Conservation (phyloP, 2,888 invertebrate species). For the Tineola bisselliella region DNA sequence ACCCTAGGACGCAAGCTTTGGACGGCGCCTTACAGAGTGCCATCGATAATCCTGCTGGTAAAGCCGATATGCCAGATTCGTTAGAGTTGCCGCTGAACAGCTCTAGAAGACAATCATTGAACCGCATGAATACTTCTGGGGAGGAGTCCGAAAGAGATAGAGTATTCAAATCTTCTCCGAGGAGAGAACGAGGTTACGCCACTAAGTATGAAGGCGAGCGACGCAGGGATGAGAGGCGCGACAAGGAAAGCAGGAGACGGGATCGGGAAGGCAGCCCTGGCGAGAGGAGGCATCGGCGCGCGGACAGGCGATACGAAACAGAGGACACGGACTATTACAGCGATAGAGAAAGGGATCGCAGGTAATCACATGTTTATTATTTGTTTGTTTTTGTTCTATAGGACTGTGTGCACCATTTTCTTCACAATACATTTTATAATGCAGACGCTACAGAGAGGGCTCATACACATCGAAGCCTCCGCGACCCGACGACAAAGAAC, state of each 20-base stretch:
- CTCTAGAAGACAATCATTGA: conserved; percentile 39
- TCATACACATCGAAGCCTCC: conserved; percentile 54
- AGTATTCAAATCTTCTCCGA: conserved; percentile 42
- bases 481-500: conserved; percentile 48
- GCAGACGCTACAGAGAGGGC: conserved; percentile 60
- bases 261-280: conserved; percentile 36
- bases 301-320: conserved; percentile 61
- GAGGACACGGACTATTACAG: conserved; percentile 77
- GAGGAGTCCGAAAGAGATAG: conserved; percentile 57
- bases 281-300: conserved; percentile 22
- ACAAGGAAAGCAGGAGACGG: conserved; percentile 19
- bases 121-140: conserved; percentile 44
- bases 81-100: conserved; percentile 35
- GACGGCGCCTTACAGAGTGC: no score
- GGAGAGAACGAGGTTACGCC: conserved; percentile 38
- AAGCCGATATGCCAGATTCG: conserved; percentile 39
- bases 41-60: conserved; percentile 33
- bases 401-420: no score
- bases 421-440: no score
- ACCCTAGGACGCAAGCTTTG: conserved; percentile 59
- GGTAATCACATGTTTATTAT: no score
- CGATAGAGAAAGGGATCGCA: conserved; percentile 69
- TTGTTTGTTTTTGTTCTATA: no score
- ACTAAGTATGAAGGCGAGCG: conserved; percentile 37
- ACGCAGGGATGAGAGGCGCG: conserved; percentile 27